Base-by-base conservation (phyloP, 1,140 invertebrate genomes). In the Venustaconcha ellipsiformis region DNA sequence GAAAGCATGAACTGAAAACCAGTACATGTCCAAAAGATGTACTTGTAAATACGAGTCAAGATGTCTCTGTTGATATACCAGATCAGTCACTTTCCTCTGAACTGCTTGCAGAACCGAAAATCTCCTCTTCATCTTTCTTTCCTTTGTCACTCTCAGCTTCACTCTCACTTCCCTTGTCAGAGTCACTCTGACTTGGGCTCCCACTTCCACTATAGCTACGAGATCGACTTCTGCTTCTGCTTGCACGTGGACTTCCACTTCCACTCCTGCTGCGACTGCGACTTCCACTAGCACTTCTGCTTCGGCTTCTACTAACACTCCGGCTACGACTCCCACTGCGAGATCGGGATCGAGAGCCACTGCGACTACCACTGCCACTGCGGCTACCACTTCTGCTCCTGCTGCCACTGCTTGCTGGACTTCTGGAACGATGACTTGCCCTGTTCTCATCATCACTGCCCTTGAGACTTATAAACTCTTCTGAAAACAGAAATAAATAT, bases 91-190 rank as follows among this genome's bases (percentile, higher is more conserved):
- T 62, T 60, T 85, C 83, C 58, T 85, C 84, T 30, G 83, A 85
- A 70, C 83, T 83, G 78, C 88, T 88, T 15, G 82, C 87, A 67
- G 88, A 87, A 48, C 90, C 90, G 79, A 90, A 90, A 74, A 90
- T 91, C 72, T 90, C 89, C 70, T 88, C 89, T 65, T 89, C 89
- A 68, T 90, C 89, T 76, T 89, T 89, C 78, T 87, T 88, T 6
- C 78, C 81, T 48, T 89, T 84, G 73, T 86, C 86, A 48, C 81
- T 79, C n/a, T 74, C 77, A 13, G 59, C 69, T 30, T 82, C 81
- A 74, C 78, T 79, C 14, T 79, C 82, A 78, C 81, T 85, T 26
- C 79, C 84, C 60, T 78, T 72, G 57, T 78, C 84, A 76, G 78
- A 80, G 18, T 75, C 84, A 78, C 84, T 85, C 14, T 76, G 82